Base-by-base conservation (phyloP, 2,113 vertebrate genomes). In the Tursiops truncatus region DNA sequence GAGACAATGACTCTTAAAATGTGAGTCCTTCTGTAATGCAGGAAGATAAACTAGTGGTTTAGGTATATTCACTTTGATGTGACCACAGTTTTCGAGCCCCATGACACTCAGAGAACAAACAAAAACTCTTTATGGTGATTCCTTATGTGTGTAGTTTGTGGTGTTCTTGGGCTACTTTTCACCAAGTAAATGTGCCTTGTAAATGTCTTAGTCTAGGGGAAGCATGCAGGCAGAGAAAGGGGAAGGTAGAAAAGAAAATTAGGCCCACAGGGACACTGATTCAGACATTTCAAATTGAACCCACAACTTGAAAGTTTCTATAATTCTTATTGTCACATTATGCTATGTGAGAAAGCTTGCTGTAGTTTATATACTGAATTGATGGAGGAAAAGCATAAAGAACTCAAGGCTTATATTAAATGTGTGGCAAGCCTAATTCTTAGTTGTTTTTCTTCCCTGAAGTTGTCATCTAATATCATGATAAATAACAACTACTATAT, bases 181-280 rank as follows among this genome's bases (percentile, higher is more conserved):
- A 88, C 23, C 77, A 62, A 23, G 33, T 79, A 79, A 50, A 56
- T 79, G 82, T 79, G 50, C 23, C 58, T 84, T 89, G 14, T 67
- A 56, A 95, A 91, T 84, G 63, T 28, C 65, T 56, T 20, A 53
- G 53, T 94, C 71, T 83, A 74, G 38, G 4, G 47, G 31, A 88
- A 4, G 23, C 20, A 33, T 56, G 15, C 8, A 91, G 70, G 11
- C n/a, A 84, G 87, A 47, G 17, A 88, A 93, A 73, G 1, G 17
- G 44, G 15, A 86, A 87, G 1, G 1, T 15, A 31, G 63, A 60
- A 88, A 73, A 79, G 62, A 95, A 97, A 97, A 96, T 96, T 96
- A 68, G 77, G n/a, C 58, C 92, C 82, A 93, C 38, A 88, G 86
- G 41, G 90, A 88, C 76, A 53, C 4, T 68, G 41, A 33, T 60